These are phyloP conservation scores for Microdon myrmicae DNA, from an alignment of 2,888 invertebrate genomes.

Conservation along the genomic window DNA sequence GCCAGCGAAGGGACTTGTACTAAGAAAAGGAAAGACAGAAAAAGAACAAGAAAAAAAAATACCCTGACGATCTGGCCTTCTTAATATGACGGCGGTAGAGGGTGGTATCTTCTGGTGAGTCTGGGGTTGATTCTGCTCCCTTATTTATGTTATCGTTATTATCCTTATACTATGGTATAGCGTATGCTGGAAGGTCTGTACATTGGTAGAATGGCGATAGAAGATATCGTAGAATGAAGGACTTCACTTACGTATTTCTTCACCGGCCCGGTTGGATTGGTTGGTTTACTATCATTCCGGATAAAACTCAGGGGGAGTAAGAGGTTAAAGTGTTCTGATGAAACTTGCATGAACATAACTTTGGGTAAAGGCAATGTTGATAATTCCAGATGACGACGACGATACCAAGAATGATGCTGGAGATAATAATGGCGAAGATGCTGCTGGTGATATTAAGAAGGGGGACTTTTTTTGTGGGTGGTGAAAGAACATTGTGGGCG, in stretches of 20 bases:
- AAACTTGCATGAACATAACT: slow-evolving; percentile 50
- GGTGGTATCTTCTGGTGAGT: slow-evolving; percentile 42
- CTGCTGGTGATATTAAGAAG: slow-evolving; percentile 53
- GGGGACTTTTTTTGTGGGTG: slow-evolving; percentile 53
- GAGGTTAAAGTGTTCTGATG: slow-evolving; percentile 46
- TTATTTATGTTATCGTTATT: slow-evolving; percentile 64
- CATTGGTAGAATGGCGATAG: slow-evolving; percentile 35
- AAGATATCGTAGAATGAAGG: slow-evolving; percentile 33
- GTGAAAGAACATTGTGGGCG: slow-evolving; percentile 60
- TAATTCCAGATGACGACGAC: slow-evolving; percentile 43
- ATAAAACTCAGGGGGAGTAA: slow-evolving; percentile 13
- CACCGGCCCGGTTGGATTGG: slow-evolving; percentile 40
- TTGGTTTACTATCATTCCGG: slow-evolving; percentile 34
- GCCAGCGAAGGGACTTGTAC: slow-evolving; percentile 22
- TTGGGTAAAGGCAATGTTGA: slow-evolving; percentile 48
- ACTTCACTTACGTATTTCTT: slow-evolving; percentile 23
- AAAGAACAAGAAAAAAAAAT: slow-evolving; percentile 13
- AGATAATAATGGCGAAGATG: slow-evolving; percentile 54
- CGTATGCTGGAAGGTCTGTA: slow-evolving; percentile 41
- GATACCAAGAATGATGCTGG: slow-evolving; percentile 36
- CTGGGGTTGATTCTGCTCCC: slow-evolving; percentile 52
- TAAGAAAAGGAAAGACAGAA: slow-evolving; percentile 15
- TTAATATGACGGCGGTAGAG: slow-evolving; percentile 15
- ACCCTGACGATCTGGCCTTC: slow-evolving; percentile 27
- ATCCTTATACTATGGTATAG: slow-evolving; percentile 62